These are phyloP conservation scores for Ophthalmolycus amberensis DNA, from an alignment of 2,113 vertebrate species.

Conservation along the genomic window DNA sequence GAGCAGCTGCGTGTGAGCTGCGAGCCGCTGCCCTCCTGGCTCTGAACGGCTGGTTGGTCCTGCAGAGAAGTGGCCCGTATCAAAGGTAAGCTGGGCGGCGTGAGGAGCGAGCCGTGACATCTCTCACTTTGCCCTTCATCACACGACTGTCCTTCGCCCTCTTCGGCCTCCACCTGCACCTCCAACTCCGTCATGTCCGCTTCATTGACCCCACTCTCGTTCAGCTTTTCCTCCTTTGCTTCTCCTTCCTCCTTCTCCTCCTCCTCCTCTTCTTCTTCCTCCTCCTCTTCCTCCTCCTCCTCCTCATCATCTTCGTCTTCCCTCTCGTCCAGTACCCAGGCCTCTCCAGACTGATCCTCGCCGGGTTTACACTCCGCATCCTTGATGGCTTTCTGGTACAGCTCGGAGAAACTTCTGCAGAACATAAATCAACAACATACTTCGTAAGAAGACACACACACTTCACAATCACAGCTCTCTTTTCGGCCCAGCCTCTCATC, in stretches of 20 bases:
- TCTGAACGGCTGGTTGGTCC: conserved; percentile 73
- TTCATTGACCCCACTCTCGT: conserved; percentile 34
- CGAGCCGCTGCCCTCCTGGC: conserved; percentile 57
- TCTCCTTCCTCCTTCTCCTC: conserved; percentile 40
- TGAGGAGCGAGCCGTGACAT: conserved; percentile 58
- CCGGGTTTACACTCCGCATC: conserved; percentile 87
- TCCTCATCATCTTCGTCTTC: conserved; percentile 69
- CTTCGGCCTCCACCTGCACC: conserved; percentile 37
- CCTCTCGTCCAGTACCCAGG: conserved; percentile 83
- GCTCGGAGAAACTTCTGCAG: conserved; percentile 90
- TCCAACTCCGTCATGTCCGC: conserved; percentile 23
- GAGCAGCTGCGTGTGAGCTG: conserved; percentile 80
- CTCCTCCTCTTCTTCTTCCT: conserved; percentile 42
- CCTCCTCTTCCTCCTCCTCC: conserved; percentile 46
- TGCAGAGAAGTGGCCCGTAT: conserved; percentile 85
- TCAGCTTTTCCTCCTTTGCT: conserved; percentile 48
- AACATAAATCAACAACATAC: conserved; percentile 15
- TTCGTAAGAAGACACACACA: not conserved
- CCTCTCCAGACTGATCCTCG: conserved; percentile 79
- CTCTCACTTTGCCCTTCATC: conserved; percentile 51
- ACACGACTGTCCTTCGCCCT: conserved; percentile 29
- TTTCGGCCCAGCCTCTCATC: not conserved
- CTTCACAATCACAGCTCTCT: not conserved
- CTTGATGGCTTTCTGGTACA: conserved; percentile 90
- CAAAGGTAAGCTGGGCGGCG: conserved; percentile 76